phyloP scores from a whole-genome alignment of 2,888 invertebrate species.

The Pantelozetes paolii region DNA sequence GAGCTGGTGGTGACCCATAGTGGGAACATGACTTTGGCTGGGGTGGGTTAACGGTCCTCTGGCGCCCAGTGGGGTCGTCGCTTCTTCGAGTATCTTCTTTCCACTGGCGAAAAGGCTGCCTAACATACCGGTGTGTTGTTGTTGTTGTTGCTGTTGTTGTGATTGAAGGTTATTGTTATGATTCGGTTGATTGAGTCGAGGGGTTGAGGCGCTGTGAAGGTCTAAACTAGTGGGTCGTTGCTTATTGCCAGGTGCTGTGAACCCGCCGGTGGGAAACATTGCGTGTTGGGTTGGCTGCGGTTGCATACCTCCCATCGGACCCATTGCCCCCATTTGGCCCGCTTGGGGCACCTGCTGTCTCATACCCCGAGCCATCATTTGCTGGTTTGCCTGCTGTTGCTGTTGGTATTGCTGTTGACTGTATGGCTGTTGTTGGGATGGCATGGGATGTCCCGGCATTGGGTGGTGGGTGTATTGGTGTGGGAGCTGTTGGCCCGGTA shows the following conservation, averaged over 20 bases:
- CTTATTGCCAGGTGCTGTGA: conserved; percentile 41
- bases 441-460: not conserved
- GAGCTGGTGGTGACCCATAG: conserved; percentile 39
- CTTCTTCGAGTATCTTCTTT: conserved; percentile 43
- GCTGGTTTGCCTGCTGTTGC: conserved; percentile 39
- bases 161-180: not conserved
- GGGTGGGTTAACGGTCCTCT: conserved; percentile 41
- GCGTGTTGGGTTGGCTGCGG: conserved; percentile 44
- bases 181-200: conserved; percentile 28
- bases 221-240: conserved; percentile 42
- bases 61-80: conserved; percentile 43
- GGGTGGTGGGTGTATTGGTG: conserved; percentile 32
- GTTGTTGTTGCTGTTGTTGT: conserved; percentile 36
- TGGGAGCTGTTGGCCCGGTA: conserved; percentile 22
- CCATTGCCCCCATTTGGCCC: conserved; percentile 68
- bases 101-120: conserved; percentile 43
- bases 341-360: conserved; percentile 83
- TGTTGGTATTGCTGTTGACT: conserved; percentile 42
- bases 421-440: conserved; percentile 25
- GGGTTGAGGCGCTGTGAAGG: not conserved
- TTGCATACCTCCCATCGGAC: conserved; percentile 45
- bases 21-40: conserved; percentile 30
- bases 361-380: conserved; percentile 58
- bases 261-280: conserved; percentile 36
- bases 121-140: conserved; percentile 41